A percentile compares a stretch with the other conserved stretches of the same genome.
These are phyloP conservation scores for Polypterus bichir DNA, from an alignment of 2,113 vertebrate species.

Conservation along the genomic window DNA sequence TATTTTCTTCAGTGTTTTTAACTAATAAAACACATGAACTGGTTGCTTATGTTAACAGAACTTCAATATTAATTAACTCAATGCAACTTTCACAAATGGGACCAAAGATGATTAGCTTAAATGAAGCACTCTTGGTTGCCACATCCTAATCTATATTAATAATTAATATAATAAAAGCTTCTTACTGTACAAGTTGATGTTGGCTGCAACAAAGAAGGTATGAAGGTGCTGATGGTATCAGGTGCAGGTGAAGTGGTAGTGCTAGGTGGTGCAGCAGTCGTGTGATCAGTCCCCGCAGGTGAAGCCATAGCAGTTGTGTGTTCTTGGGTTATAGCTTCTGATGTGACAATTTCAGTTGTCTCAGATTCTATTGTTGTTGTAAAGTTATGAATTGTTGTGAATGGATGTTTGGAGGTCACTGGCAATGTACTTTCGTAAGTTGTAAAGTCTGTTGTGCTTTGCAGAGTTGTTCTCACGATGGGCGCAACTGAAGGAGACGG, in stretches of 20 bases:
- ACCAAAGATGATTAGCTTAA: too few species aligned
- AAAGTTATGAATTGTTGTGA: slow-evolving; percentile 1
- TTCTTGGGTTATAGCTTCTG: slow-evolving; percentile 7
- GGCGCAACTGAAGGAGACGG: background rate
- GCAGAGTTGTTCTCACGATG: background rate
- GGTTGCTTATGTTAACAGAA: too few species aligned
- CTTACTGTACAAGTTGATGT: slow-evolving; percentile 53
- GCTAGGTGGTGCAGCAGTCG: slow-evolving; percentile 9
- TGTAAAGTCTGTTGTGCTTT: background rate
- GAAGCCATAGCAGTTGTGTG: slow-evolving; percentile 10
- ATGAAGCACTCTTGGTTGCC: too few species aligned
- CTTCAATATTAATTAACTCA: too few species aligned
- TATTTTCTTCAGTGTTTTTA: too few species aligned
- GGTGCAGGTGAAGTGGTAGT: slow-evolving; percentile 22
- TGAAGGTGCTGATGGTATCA: slow-evolving; percentile 20
- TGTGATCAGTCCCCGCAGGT: slow-evolving; percentile 2
- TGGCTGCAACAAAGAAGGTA: slow-evolving; percentile 34
- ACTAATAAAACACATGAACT: too few species aligned
- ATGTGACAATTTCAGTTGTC: slow-evolving; percentile 1
- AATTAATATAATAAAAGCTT: slow-evolving; percentile 1
- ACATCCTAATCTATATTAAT: too few species aligned
- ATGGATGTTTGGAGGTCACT: background rate
- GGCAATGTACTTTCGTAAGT: background rate
- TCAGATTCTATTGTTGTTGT: background rate
- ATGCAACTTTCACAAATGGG: too few species aligned